Conservation (phyloP, 2,113 vertebrate species). For the Cercocebus atys region DNA sequence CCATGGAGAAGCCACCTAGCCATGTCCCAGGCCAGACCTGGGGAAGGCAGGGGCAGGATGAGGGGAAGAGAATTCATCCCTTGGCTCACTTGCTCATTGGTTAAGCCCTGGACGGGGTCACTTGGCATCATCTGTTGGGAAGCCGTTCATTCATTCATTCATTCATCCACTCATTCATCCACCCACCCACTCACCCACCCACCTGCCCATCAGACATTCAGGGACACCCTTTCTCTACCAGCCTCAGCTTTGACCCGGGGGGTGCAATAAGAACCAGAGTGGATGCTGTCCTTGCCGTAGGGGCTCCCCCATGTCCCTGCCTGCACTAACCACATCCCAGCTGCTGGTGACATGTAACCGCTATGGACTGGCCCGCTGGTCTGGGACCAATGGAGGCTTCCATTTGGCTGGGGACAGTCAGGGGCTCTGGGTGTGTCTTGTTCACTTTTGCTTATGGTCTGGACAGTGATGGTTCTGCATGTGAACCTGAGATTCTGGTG, state of each 20-base stretch:
- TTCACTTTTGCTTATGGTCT: neutral
- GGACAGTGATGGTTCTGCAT: neutral
- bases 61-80: neutral
- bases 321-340: neutral
- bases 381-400: neutral
- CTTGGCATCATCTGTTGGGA: neutral
- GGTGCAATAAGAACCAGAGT: neutral
- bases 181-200: no score
- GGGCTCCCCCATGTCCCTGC: neutral
- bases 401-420: neutral
- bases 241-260: neutral
- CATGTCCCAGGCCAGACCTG: accelerated
- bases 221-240: neutral
- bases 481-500: neutral
- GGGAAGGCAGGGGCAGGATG: accelerated
- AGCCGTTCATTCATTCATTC: neutral
- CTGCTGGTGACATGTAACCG: neutral
- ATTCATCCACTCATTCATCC: neutral
- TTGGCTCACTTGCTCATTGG: neutral
- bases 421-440: neutral
- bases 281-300: neutral
- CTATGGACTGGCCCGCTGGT: neutral
- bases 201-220: neutral
- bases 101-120: neutral
- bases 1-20: no score